These are phyloP conservation scores for Parapristionchus giblindavisi DNA, from an alignment of 2,888 invertebrate genomes.

Conservation along the genomic window DNA sequence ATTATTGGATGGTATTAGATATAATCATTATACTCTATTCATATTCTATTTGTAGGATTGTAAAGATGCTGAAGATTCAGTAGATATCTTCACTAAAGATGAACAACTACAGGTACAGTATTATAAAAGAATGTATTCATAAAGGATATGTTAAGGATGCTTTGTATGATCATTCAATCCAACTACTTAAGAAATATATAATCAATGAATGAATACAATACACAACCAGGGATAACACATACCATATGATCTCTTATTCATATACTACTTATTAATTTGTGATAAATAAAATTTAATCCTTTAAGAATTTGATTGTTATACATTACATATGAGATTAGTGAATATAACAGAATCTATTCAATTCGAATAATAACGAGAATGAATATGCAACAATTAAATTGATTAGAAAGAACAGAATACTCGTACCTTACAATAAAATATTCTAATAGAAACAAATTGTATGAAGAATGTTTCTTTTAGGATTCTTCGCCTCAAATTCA, in stretches of 20 bases:
- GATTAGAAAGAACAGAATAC: neutral
- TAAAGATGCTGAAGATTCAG: constrained; percentile 8
- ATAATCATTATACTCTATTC: neutral
- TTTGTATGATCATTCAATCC: constrained; percentile 4
- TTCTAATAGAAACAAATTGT: constrained; percentile 90
- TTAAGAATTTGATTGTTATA: no score
- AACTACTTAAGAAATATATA: neutral
- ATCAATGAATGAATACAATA: no score
- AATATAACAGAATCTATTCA: no score
- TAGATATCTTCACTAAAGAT: constrained; percentile 2
- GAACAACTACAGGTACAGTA: constrained; percentile 4
- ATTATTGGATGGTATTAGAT: constrained; percentile 14
- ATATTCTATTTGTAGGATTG: constrained; percentile 18
- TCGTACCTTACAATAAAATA: constrained; percentile 8
- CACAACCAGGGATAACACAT: no score
- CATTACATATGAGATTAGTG: no score
- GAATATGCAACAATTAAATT: neutral
- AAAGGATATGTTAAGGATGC: constrained; percentile 11
- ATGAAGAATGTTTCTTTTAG: constrained; percentile 83
- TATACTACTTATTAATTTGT: no score
- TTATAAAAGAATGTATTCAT: neutral
- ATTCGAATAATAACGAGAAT: neutral
- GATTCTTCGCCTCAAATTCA: constrained; percentile 86
- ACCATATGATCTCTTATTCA: no score
- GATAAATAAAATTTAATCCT: no score